Evolutionary conservation across 2,113 vertebrate genomes (phyloP), one percentile per base, ranked within the genome.

Genomic region (Tinamus guttatus): DNA sequence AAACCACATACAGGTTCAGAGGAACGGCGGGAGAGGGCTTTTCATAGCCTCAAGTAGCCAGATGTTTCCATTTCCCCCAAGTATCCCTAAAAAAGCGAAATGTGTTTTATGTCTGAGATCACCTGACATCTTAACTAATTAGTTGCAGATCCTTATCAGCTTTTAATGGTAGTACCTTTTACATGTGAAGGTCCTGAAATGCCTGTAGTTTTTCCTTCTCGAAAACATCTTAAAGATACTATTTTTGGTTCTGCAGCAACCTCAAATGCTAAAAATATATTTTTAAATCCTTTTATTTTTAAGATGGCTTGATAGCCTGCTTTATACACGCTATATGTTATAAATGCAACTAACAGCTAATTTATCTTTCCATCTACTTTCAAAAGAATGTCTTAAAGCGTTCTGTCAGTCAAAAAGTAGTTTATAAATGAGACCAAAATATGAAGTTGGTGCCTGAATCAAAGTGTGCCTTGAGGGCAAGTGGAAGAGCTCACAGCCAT

Each of bases 381-480:
- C 40, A 81, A 88, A 51, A 34, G 22, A 75, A 59, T 83, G 58
- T 93, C 45, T 84, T 92, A 59, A 87, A 71, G 47, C 36, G 52
- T 76, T 84, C 41, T 89, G 86, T 82, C 70, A 79, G 58, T 94
- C 84, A 91, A 88, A 81, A 92, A 89, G 58, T 41, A 78, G 73
- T 78, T 93, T 90, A 83, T 59, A 93, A 90, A 88, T 74, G 14
- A 67, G 40, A 32, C 54, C 80, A 67, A 84, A 70, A 70, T 25
- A 82, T 32, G 34, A 86, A 71, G 10, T n/a, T 1, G 2, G 17
- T 34, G 59, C 78, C 49, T 85, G 77, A 85, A 59, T 93, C 88
- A 85, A 87, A 78, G 30, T 87, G 81, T 22, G 36, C 69, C 60
- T 78, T 68, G 73, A 15, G 75, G 74, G 47, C 41, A 75, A 85